Evolutionary conservation across 37 sponge, comb jelly and placozoan species (phyloP).

Genomic region (Mnemiopsis leidyi): DNA sequence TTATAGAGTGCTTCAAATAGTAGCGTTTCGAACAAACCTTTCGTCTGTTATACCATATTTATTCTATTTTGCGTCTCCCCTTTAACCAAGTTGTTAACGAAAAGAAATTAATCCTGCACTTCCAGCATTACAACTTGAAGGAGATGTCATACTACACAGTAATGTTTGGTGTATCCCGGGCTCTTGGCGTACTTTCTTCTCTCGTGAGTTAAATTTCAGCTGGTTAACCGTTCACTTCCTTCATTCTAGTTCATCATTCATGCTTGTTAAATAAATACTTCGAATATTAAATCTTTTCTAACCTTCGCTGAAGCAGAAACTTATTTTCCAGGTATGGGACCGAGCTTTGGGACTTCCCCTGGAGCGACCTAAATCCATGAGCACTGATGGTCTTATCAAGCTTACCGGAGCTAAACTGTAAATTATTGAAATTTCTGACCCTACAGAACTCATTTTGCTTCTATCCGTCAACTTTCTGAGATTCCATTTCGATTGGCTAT

Average conservation of each 20-base stretch:
- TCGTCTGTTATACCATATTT: no score
- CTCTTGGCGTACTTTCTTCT: slow-evolving; percentile 94
- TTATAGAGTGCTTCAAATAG: no score
- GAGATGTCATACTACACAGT: slow-evolving; percentile 99
- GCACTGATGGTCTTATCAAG: slow-evolving; percentile 85
- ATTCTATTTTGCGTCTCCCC: no score
- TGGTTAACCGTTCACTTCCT: background rate
- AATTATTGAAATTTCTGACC: background rate
- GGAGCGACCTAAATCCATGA: slow-evolving; percentile 96
- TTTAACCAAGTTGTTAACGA: no score
- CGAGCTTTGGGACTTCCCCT: slow-evolving; percentile 94
- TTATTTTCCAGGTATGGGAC: slow-evolving; percentile 79
- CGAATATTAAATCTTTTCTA: background rate
- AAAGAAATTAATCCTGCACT: background rate
- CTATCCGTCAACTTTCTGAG: no score
- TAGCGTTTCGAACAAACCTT: no score
- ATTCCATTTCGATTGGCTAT: no score
- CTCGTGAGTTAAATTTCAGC: slow-evolving; percentile 66
- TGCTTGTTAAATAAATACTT: no score
- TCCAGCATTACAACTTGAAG: slow-evolving; percentile 89
- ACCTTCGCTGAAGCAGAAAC: no score
- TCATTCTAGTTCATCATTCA: no score
- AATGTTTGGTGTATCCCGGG: slow-evolving; percentile 97
- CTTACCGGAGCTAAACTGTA: slow-evolving; percentile 69
- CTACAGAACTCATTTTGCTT: no score